These are phyloP conservation scores for Psittacula cyanocephala DNA, from an alignment of 2,113 vertebrate species.

Conservation along the genomic window DNA sequence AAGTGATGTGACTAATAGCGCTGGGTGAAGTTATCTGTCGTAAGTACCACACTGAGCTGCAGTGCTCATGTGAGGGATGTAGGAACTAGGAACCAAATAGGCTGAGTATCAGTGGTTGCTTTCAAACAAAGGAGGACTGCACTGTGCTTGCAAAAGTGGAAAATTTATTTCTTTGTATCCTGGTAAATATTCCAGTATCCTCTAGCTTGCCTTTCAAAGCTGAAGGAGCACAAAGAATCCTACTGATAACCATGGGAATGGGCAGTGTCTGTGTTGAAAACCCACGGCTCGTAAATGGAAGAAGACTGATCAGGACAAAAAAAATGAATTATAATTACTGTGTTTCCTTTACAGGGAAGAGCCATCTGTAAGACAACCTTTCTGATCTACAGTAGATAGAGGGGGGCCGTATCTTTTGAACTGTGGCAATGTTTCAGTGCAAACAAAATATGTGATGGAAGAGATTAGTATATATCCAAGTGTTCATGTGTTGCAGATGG, in stretches of 20 bases:
- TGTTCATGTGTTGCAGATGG: neutral
- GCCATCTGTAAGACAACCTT: neutral
- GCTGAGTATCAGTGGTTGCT: neutral
- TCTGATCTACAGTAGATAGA: neutral
- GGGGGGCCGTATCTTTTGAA: neutral
- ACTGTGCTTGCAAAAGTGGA: neutral
- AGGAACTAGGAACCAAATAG: neutral
- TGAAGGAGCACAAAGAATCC: neutral
- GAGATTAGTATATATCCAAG: neutral
- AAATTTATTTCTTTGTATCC: neutral
- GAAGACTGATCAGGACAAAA: neutral
- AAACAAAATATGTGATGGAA: neutral
- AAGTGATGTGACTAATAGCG: neutral
- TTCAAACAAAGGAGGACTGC: neutral
- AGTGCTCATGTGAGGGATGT: neutral
- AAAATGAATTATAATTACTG: neutral
- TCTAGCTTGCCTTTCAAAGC: neutral
- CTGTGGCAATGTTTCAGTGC: neutral
- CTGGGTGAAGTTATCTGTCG: rapidly evolving
- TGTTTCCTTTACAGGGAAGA: neutral
- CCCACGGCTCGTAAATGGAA: neutral
- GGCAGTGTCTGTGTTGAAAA: neutral
- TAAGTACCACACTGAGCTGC: neutral
- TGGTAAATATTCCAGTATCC: neutral
- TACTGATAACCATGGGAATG: neutral